phyloP scores from a whole-genome alignment of 2,113 vertebrate genomes.

The Chitala chitala region DNA sequence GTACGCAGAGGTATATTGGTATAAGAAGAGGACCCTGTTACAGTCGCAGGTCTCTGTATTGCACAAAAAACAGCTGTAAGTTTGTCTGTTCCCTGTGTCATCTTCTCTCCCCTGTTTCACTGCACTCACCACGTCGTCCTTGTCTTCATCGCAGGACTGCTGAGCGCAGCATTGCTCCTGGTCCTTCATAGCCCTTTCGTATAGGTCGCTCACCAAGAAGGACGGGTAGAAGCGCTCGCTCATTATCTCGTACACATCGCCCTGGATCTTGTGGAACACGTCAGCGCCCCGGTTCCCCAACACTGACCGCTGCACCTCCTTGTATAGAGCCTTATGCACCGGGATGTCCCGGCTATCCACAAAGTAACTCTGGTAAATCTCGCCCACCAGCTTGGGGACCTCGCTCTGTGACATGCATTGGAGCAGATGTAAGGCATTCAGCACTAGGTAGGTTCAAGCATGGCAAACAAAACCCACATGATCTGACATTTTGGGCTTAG shows the following conservation, averaged over 20 bases:
- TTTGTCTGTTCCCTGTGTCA: neutral
- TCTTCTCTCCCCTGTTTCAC: constrained; percentile 12
- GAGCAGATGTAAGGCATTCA: neutral
- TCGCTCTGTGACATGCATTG: constrained; percentile 68
- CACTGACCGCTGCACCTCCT: constrained; percentile 94
- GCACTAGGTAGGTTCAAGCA: no score
- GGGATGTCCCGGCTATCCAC: constrained; percentile 90
- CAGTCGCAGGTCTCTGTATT: neutral
- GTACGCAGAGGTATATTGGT: no score
- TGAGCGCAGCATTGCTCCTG: constrained; percentile 72
- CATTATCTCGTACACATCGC: constrained; percentile 79
- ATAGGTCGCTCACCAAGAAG: constrained; percentile 90
- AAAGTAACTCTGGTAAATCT: constrained; percentile 98
- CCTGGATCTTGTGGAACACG: constrained; percentile 85
- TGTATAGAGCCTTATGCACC: constrained; percentile 89
- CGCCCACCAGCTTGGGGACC: constrained; percentile 90
- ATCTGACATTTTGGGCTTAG: neutral
- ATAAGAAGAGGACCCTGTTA: no score
- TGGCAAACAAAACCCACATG: neutral
- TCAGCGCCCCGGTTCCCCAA: constrained; percentile 93
- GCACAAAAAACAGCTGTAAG: neutral
- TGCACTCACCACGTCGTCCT: constrained; percentile 77
- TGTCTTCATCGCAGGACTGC: constrained; percentile 70
- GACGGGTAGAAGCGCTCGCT: constrained; percentile 94
- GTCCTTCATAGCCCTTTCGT: constrained; percentile 74